Evolutionary conservation across 2,888 invertebrate genomes (phyloP).

Genomic region (Busseola fusca): DNA sequence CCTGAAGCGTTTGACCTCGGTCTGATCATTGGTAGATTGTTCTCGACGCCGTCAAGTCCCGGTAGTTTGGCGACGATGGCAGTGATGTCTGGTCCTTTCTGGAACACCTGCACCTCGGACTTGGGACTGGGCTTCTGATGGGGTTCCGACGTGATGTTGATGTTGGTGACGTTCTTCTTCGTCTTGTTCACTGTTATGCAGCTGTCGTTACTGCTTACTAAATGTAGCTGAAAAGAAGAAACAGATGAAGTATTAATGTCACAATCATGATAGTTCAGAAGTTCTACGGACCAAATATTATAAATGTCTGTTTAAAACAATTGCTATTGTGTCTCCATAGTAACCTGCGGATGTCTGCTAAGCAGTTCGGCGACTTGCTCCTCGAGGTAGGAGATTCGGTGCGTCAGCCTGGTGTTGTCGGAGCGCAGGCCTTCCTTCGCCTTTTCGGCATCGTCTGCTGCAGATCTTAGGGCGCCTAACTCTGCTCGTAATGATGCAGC

Average conservation of each 20-base stretch:
- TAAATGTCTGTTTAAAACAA: background rate
- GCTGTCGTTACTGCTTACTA: constrained; percentile 81
- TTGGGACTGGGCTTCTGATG: constrained; percentile 82
- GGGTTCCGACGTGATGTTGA: constrained; percentile 91
- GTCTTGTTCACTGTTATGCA: constrained; percentile 89
- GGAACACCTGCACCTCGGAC: constrained; percentile 91
- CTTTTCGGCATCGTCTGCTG: constrained; percentile 90
- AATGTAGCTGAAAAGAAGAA: constrained; percentile 73
- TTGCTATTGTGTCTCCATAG: background rate
- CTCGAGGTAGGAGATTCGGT: constrained; percentile 96
- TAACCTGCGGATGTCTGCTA: constrained; percentile 80
- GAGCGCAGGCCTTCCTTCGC: constrained; percentile 91
- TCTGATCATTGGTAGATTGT: constrained; percentile 83
- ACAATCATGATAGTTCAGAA: background rate
- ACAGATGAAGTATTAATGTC: background rate
- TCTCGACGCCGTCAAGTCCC: constrained; percentile 85
- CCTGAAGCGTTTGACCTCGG: constrained; percentile 89
- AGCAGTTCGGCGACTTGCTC: constrained; percentile 93
- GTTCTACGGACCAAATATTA: background rate
- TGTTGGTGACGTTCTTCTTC: constrained; percentile 91
- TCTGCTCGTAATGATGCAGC: constrained; percentile 88
- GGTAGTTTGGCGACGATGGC: constrained; percentile 91
- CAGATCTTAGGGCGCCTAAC: constrained; percentile 88
- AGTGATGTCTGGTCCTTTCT: constrained; percentile 94
- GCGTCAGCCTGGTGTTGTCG: constrained; percentile 95